Evolutionary conservation across 2,888 invertebrate genomes (phyloP), one percentile per base, ranked within the genome.

Genomic region (Carabus problematicus): DNA sequence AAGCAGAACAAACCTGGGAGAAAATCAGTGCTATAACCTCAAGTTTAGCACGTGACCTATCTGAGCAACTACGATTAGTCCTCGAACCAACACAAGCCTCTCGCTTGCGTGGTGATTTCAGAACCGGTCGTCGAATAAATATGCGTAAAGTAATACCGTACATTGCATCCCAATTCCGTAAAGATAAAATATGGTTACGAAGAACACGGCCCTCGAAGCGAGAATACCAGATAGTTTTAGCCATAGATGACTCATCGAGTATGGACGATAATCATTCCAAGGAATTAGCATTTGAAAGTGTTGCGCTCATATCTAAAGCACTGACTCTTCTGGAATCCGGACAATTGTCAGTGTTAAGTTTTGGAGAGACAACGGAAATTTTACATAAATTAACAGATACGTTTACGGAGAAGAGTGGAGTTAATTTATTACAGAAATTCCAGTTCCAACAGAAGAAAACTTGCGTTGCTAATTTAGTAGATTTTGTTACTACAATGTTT

Each of bases 121-220:
- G 97, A 62, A 98, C 97, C 0, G 99, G 99, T 0, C 92, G 96
- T 71, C 88, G 99, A 7, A 92, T 99, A 62, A 99, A 99, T 83
- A 99, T 99, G 98, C 89, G 98, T 55, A 95, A 94, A 79, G 93
- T 99, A 64, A 97, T 99, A 78, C 95, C 98, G 0, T 99, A 99
- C 84, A 97, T 99, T 74, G 99, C 99, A 14, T 98, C 98, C 71
- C 94, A 98, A 81, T 99, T 98, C 84, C 88, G 98, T 54, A 99
- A 99, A 81, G 98, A 99, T 80, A 97, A 98, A 81, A 99, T 99
- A 77, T 99, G 99, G 99, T 79, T 99, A 76, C 86, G 98, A 11
- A 85, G 99, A 64, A 98, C 96, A 0, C 96, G 96, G 80, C 97
- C 97, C 0, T 95, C 95, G 0, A 95, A 96, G 78, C 86, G 99